These are phyloP conservation scores for Sisyra terminalis DNA, from an alignment of 2,888 invertebrate genomes.

Conservation along the genomic window DNA sequence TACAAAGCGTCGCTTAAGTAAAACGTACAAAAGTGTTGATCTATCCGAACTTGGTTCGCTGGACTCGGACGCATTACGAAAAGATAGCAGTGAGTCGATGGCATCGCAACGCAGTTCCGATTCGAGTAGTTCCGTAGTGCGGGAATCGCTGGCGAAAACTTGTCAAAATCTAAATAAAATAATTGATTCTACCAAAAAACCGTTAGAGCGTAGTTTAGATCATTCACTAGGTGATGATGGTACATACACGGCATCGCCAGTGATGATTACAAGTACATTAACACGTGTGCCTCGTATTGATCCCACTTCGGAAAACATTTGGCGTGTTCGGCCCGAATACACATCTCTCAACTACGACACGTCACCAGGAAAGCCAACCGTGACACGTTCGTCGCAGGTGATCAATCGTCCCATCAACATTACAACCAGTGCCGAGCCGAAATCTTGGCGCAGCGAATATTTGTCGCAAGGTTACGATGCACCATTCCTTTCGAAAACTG, in stretches of 20 bases:
- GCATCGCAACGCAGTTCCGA: slow-evolving; percentile 33
- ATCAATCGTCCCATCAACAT: slow-evolving; percentile 12
- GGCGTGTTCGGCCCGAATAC: slow-evolving; percentile 2
- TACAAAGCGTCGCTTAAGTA: slow-evolving; percentile 22
- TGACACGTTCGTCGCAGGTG: slow-evolving; percentile 22
- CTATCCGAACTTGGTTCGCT: slow-evolving; percentile 20
- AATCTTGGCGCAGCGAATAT: neutral
- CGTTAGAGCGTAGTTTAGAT: slow-evolving; percentile 11
- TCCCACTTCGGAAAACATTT: neutral
- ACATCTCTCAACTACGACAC: neutral
- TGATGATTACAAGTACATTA: slow-evolving; percentile 13
- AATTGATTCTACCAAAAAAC: slow-evolving; percentile 24
- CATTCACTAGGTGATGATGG: slow-evolving; percentile 22
- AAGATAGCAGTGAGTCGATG: slow-evolving; percentile 36
- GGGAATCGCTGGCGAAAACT: slow-evolving; percentile 9
- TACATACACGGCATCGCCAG: slow-evolving; percentile 23
- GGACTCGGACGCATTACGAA: slow-evolving; percentile 19
- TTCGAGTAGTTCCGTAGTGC: slow-evolving; percentile 12
- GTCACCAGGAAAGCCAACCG: slow-evolving; percentile 18
- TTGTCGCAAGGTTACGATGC: neutral
- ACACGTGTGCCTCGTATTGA: neutral
- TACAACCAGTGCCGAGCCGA: neutral
- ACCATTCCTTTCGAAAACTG: neutral
- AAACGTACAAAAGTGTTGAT: slow-evolving; percentile 23
- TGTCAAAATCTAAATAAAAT: slow-evolving; percentile 17